Conservation (phyloP, 2,113 vertebrate species). For the Tragelaphus strepsiceros region DNA sequence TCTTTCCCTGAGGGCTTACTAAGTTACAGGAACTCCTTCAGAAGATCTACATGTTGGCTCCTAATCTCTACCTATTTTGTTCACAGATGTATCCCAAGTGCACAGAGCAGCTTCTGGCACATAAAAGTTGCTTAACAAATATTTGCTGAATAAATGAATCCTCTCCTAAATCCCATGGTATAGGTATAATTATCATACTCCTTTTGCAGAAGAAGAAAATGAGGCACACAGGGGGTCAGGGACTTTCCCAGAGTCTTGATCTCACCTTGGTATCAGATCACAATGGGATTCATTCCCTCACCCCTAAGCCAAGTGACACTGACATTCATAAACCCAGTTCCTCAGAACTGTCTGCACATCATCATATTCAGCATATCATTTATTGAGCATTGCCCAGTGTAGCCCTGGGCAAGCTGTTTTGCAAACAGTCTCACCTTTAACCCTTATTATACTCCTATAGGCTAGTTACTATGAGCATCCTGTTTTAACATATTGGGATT, state of each 20-base stretch:
- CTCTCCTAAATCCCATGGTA: background rate
- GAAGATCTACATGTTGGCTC: background rate
- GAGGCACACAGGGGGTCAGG: background rate
- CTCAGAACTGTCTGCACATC: background rate
- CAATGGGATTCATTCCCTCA: background rate
- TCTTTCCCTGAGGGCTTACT: background rate
- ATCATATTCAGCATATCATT: background rate
- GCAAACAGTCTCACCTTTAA: background rate
- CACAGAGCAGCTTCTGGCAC: background rate
- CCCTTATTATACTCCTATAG: background rate
- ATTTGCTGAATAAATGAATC: background rate
- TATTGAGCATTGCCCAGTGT: background rate
- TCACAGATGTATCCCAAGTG: background rate
- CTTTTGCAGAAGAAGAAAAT: constrained; percentile 8
- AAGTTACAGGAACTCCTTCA: background rate
- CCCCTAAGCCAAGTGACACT: background rate
- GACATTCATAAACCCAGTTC: background rate
- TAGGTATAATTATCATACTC: background rate
- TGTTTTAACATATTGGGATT: background rate
- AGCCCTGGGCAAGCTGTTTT: background rate
- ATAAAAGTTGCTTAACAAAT: background rate
- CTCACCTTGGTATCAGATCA: background rate
- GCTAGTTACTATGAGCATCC: background rate
- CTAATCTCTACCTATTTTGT: background rate
- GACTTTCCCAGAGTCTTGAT: background rate